Percentiles rank a stretch among this genome's conserved stretches.
phyloP scores from a whole-genome alignment of 1,140 invertebrate genomes.

The Panagrolaimus sp. region DNA sequence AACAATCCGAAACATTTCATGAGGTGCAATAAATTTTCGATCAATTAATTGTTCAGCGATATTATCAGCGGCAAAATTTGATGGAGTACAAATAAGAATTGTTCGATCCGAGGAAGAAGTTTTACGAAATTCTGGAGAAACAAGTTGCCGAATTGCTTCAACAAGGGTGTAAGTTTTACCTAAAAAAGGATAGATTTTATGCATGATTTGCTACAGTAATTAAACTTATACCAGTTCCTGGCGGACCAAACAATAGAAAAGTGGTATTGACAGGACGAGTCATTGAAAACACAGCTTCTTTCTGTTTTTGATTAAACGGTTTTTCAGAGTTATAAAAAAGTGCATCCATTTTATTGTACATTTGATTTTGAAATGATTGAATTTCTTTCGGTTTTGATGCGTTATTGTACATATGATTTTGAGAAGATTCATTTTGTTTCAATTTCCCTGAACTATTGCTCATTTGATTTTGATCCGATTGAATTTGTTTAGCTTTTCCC shows the following conservation, averaged over 20 bases:
- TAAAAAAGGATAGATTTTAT: too few relatives aligned
- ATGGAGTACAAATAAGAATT: slow-evolving; percentile 76
- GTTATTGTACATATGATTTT: too few relatives aligned
- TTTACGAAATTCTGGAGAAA: not conserved
- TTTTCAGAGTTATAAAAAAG: too few relatives aligned
- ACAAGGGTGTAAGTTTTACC: slow-evolving; percentile 41
- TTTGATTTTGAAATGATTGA: too few relatives aligned
- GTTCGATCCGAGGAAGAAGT: slow-evolving; percentile 53
- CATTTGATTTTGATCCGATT: too few relatives aligned
- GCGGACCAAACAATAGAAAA: slow-evolving; percentile 1
- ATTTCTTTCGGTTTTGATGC: too few relatives aligned
- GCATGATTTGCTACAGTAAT: too few relatives aligned
- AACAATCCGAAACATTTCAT: not conserved
- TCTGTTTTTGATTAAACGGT: not conserved
- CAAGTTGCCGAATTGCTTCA: not conserved
- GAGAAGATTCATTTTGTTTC: too few relatives aligned
- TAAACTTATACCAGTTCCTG: not conserved
- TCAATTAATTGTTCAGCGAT: slow-evolving; percentile 61
- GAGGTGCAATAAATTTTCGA: slow-evolving; percentile 63
- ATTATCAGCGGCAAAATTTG: slow-evolving; percentile 80
- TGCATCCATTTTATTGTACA: too few relatives aligned
- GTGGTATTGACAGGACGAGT: not conserved
- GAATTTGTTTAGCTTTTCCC: too few relatives aligned
- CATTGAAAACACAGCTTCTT: not conserved
- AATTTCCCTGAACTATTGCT: too few relatives aligned